phyloP scores from a whole-genome alignment of 2,888 invertebrate species.

The Capitulum mitella region DNA sequence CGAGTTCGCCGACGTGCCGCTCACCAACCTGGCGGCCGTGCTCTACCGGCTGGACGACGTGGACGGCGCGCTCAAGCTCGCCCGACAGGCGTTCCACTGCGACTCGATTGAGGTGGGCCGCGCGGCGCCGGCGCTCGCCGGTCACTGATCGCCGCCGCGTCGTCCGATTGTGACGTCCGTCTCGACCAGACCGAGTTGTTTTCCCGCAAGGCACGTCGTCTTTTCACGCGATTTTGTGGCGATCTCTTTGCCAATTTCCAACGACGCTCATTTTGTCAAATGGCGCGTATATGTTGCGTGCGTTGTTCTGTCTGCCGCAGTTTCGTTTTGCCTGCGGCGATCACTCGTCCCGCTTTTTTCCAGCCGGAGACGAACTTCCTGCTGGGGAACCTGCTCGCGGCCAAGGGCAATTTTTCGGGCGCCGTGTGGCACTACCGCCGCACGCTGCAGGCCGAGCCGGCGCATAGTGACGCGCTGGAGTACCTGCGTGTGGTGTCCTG shows the following conservation, averaged over 20 bases:
- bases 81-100: conserved; percentile 55
- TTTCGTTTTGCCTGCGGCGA: too few species aligned
- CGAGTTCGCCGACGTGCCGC: conserved; percentile 57
- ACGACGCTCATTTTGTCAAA: too few species aligned
- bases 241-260: too few species aligned
- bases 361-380: conserved; percentile 66
- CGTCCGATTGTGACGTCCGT: too few species aligned
- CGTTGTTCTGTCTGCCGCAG: too few species aligned
- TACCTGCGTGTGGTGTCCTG: conserved; percentile 34
- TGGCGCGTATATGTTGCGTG: too few species aligned
- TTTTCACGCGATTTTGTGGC: too few species aligned
- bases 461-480: conserved; percentile 31
- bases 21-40: conserved; percentile 62
- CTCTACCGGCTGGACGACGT: conserved; percentile 57
- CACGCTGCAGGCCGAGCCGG: conserved; percentile 31
- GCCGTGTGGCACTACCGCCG: conserved; percentile 44
- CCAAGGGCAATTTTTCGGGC: conserved; percentile 56
- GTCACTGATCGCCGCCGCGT: too few species aligned
- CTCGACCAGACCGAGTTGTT: too few species aligned
- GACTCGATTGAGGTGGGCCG: conserved; percentile 41
- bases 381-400: conserved; percentile 55
- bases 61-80: conserved; percentile 56
- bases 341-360: too few species aligned
- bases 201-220: too few species aligned
- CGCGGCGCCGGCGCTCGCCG: conserved; percentile 26